Conservation (phyloP, 2,888 invertebrate species). For the Sphaerophoria rueppellii region DNA sequence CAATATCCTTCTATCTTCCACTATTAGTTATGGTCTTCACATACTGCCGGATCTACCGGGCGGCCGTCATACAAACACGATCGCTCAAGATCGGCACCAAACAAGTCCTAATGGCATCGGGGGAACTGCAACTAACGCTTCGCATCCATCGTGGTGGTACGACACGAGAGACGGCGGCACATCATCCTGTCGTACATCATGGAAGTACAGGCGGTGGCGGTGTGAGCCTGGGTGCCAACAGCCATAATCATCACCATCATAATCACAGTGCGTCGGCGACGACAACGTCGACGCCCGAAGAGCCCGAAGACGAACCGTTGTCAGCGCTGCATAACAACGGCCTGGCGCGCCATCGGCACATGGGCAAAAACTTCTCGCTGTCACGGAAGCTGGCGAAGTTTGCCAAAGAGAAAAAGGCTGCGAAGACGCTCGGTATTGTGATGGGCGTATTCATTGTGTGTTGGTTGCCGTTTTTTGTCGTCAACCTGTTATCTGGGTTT, state of each 20-base stretch:
- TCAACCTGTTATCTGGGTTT: conserved; percentile 95
- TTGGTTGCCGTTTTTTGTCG: conserved; percentile 98
- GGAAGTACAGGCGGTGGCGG: conserved; percentile 82
- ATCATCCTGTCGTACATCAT: conserved; percentile 76
- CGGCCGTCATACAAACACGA: conserved; percentile 95
- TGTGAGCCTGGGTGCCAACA: conserved; percentile 66
- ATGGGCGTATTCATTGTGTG: conserved; percentile 98
- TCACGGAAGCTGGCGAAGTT: conserved; percentile 97
- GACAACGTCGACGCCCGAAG: conserved; percentile 87
- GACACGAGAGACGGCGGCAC: conserved; percentile 84
- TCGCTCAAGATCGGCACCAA: conserved; percentile 96
- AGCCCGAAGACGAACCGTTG: conserved; percentile 86
- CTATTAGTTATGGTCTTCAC: conserved; percentile 99
- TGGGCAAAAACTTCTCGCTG: conserved; percentile 94
- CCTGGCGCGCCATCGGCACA: conserved; percentile 87
- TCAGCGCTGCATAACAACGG: conserved; percentile 91
- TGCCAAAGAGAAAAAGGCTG: conserved; percentile 98
- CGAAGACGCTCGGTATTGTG: conserved; percentile 97
- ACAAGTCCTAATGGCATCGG: conserved; percentile 92
- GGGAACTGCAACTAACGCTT: conserved; percentile 93
- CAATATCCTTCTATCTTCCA: conserved; percentile 98
- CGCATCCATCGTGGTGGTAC: conserved; percentile 96
- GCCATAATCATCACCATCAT: conserved; percentile 79
- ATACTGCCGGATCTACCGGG: conserved; percentile 97
- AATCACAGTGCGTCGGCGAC: conserved; percentile 80